Evolutionary conservation across 2,797 vertebrate species (phyloP).

Genomic region (Sebastes kiyomatsui): DNA sequence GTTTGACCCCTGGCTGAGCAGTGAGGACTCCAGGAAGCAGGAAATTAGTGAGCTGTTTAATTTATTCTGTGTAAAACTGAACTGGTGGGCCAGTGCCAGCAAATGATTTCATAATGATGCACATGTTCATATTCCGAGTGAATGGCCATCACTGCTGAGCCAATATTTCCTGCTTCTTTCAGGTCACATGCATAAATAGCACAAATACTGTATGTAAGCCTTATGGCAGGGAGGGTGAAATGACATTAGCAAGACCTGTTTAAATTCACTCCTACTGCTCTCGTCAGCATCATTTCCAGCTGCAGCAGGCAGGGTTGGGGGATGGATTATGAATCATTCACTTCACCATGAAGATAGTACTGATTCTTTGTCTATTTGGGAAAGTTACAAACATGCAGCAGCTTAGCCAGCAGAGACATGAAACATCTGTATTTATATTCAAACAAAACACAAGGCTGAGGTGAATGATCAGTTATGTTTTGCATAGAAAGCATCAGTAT

Average conservation of each 20-base stretch:
- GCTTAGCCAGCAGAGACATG: neutral
- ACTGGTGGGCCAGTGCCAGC: neutral
- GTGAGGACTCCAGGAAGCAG: neutral
- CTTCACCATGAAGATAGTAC: neutral
- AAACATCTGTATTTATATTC: neutral
- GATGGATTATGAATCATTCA: neutral
- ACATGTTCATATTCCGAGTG: neutral
- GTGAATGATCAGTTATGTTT: neutral
- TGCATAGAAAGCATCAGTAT: neutral
- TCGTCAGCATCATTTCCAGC: neutral
- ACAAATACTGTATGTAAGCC: neutral
- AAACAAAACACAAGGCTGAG: neutral
- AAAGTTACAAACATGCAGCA: neutral
- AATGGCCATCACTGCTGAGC: neutral
- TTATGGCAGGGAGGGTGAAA: neutral
- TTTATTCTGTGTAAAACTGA: neutral
- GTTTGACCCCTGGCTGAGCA: neutral
- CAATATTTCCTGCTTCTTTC: neutral
- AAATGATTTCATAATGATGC: conserved; percentile 8
- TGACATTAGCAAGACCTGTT: neutral
- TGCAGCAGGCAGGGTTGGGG: neutral
- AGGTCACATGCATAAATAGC: neutral
- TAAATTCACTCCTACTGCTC: neutral
- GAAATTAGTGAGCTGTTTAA: neutral
- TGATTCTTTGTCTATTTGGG: neutral